Base-by-base conservation (phyloP, 2,797 vertebrate species). In the Chanos chanos region DNA sequence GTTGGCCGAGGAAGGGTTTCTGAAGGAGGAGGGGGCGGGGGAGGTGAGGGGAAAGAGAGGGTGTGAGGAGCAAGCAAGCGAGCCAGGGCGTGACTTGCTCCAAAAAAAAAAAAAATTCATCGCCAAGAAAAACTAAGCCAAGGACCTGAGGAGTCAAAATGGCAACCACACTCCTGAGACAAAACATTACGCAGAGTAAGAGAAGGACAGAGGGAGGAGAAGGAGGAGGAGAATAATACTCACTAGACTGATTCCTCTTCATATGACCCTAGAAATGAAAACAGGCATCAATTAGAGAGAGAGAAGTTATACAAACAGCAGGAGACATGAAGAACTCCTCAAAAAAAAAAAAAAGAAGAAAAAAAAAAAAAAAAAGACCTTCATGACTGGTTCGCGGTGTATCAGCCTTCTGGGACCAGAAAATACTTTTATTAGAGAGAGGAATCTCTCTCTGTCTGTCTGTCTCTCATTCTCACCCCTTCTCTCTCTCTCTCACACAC, bases 171-270 rank as follows among this genome's bases (percentile, higher is more conserved):
- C 67, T 74, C 45, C 39, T 75, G 56, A 75, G 66, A 57, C 64
- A 67, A 50, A 66, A 64, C 61, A 64, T 73, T 64, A 71, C 54
- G 52, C 73, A 10, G 10, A 43, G 37, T 56, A 51, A 66, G 27
- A 54, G 60, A 57, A 21, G 45, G 55, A 61, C 44, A 36, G 48
- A 43, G 27, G 30, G n/a, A 51, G 53, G 36, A 24, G 16, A 30
- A 28, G 55, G 4, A 66, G 41, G 36, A 51, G 28, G 33, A 66
- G 16, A 66, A 64, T 73, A 83, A 89, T 77, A 95, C 96, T 98
- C 90, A 99, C 96, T 97, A 82, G 95, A 94, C 66, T 90, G 91
- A 86, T 96, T 97, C 81, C 87, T 90, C 81, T 90, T 93, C 82
- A 94, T 92, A 81, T 94, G 93, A 74, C 90, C 92, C 96, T 99